These are phyloP conservation scores for Nezara viridula DNA, from an alignment of 2,888 invertebrate species.

Conservation along the genomic window DNA sequence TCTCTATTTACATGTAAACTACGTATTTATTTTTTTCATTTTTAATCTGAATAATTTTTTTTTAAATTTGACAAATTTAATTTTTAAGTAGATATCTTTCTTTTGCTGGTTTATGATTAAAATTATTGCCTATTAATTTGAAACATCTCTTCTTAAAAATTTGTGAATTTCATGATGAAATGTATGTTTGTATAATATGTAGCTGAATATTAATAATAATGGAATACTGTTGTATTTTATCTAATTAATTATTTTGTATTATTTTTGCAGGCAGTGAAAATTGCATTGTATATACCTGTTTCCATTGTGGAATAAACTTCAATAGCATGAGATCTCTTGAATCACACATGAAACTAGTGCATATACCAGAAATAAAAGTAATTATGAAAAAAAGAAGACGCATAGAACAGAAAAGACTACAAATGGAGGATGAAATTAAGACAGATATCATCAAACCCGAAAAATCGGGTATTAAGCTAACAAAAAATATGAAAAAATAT, in stretches of 20 bases:
- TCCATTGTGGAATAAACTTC: constrained; percentile 15
- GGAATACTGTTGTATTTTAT: not conserved
- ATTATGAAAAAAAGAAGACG: not conserved
- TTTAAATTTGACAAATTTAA: not conserved
- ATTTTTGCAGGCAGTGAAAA: constrained; percentile 27
- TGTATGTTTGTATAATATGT: not conserved
- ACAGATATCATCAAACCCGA: not conserved
- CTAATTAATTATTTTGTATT: not conserved
- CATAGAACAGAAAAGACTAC: not conserved
- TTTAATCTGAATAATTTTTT: not conserved
- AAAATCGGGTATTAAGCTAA: not conserved
- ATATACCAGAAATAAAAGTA: constrained; percentile 17
- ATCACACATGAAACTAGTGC: constrained; percentile 27
- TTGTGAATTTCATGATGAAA: not conserved
- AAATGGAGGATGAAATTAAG: not conserved
- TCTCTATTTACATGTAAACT: not conserved
- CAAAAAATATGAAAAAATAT: constrained; percentile 37
- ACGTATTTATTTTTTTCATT: not conserved
- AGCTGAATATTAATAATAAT: not conserved
- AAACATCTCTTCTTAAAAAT: not conserved
- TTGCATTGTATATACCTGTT: constrained; percentile 33
- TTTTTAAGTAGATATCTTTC: not conserved
- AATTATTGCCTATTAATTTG: not conserved
- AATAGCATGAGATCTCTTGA: constrained; percentile 20
- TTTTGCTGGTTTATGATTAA: not conserved